Conservation (phyloP, 2,797 vertebrate genomes). For the Myotis daubentonii region DNA sequence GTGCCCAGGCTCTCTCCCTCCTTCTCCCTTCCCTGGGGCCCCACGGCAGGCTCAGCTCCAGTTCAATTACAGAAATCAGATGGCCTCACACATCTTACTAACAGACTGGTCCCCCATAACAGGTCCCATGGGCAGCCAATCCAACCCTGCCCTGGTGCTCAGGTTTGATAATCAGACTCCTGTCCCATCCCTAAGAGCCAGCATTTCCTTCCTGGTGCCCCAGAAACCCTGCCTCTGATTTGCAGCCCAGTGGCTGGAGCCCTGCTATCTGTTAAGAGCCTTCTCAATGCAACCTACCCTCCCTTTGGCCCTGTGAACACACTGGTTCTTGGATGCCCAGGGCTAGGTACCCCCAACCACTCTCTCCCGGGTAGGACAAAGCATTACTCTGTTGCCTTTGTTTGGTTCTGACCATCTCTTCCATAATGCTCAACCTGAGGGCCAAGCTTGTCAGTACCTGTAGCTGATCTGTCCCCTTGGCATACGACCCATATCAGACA, state of each 20-base stretch:
- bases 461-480: neutral
- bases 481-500: neutral
- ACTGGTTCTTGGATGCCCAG: neutral
- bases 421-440: neutral
- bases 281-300: neutral
- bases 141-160: neutral
- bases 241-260: neutral
- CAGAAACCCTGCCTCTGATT: neutral
- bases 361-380: neutral
- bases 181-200: neutral
- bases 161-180: neutral
- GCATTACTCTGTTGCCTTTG: neutral
- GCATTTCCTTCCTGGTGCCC: neutral
- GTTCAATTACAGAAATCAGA: conserved; percentile 19
- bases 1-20: neutral
- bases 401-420: neutral
- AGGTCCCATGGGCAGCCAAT: neutral
- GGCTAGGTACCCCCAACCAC: neutral
- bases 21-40: neutral
- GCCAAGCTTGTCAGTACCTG: neutral
- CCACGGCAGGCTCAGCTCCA: neutral
- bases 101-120: neutral
- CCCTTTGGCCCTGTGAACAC: neutral
- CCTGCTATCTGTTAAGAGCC: neutral
- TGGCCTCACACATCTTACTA: neutral